A percentile compares a stretch with the other conserved stretches of the same genome.
These are phyloP conservation scores for Eptatretus burgeri DNA, from an alignment of 2,113 vertebrate genomes.

Conservation along the genomic window DNA sequence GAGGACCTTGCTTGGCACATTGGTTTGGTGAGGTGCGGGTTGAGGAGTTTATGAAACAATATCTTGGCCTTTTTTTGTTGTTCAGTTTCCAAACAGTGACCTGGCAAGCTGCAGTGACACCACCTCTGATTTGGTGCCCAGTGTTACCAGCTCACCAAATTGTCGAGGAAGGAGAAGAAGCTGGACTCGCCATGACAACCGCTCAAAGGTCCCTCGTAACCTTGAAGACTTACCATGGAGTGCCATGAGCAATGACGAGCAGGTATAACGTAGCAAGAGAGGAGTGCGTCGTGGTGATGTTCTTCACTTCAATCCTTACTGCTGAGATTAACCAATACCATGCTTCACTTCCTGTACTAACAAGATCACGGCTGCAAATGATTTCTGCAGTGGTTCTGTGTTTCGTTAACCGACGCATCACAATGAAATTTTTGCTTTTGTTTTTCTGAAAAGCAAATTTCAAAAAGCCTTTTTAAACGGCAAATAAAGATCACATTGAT, in stretches of 20 bases:
- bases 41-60: not conserved
- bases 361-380: too few relatives aligned
- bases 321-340: too few relatives aligned
- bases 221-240: constrained; percentile 92
- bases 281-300: not conserved
- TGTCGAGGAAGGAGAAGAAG: constrained; percentile 51
- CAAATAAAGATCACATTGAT: too few relatives aligned
- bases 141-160: constrained; percentile 74
- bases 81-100: constrained; percentile 79
- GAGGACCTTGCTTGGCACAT: too few relatives aligned
- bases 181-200: constrained; percentile 59
- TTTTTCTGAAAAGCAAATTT: too few relatives aligned
- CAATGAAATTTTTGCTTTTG: too few relatives aligned
- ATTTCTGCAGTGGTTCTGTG: too few relatives aligned
- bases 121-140: constrained; percentile 82
- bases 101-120: constrained; percentile 85
- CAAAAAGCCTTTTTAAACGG: too few relatives aligned
- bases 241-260: constrained; percentile 92
- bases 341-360: too few relatives aligned
- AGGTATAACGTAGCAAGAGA: constrained; percentile 19
- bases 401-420: too few relatives aligned
- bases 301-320: too few relatives aligned
- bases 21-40: too few relatives aligned
- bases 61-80: not conserved
- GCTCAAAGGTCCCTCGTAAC: constrained; percentile 41